phyloP scores from a whole-genome alignment of 2,888 invertebrate genomes.

The Apodemia mormo region DNA sequence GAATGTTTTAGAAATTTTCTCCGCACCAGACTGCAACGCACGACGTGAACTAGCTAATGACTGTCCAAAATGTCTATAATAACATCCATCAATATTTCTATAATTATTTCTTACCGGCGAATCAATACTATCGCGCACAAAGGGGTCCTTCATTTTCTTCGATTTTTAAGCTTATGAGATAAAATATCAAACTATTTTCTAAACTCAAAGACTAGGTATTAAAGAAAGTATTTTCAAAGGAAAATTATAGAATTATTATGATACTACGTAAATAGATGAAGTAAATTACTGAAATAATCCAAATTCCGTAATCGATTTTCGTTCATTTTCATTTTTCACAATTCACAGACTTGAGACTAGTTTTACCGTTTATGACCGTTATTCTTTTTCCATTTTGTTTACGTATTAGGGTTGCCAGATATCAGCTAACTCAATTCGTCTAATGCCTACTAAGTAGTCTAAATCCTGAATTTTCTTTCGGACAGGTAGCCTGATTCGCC shows the following conservation, averaged over 20 bases:
- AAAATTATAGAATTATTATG: background rate
- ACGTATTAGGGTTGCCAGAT: too few relatives aligned
- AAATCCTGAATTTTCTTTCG: too few relatives aligned
- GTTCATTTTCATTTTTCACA: background rate
- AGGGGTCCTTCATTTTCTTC: conserved; percentile 70
- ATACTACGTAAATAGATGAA: too few relatives aligned
- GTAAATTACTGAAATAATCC: too few relatives aligned
- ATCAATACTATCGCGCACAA: conserved; percentile 69
- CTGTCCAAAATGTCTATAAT: conserved; percentile 64
- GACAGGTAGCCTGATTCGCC: too few relatives aligned
- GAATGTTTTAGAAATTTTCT: conserved; percentile 85
- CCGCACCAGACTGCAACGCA: conserved; percentile 84
- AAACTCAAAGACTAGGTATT: too few relatives aligned
- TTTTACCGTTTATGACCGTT: conserved; percentile 3
- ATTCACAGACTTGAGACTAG: too few relatives aligned
- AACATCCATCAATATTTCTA: conserved; percentile 70
- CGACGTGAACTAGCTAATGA: conserved; percentile 84
- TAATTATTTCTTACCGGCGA: conserved; percentile 69
- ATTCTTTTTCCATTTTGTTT: background rate
- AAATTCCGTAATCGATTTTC: background rate
- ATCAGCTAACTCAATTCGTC: too few relatives aligned
- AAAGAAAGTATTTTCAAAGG: background rate
- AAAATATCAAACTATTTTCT: background rate
- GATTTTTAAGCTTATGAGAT: background rate
- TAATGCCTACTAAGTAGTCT: too few relatives aligned